Evolutionary conservation across 2,113 vertebrate genomes (phyloP), one percentile per base, ranked within the genome.

Genomic region (Numenius arquata): DNA sequence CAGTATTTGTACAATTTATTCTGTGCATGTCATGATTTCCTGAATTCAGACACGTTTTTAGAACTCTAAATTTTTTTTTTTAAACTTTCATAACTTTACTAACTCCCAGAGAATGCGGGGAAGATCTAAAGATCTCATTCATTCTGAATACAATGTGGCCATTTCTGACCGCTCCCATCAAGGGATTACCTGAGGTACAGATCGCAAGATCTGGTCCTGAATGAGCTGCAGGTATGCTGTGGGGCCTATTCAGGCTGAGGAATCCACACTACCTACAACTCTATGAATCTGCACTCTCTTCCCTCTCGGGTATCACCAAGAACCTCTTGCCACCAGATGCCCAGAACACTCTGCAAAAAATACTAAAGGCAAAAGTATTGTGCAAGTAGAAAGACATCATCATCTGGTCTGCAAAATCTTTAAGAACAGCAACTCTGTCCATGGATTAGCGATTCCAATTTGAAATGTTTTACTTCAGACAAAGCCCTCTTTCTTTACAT

Each of bases 101-200:
- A 77, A 12, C 16, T 12, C 14, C 8, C 2, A 1, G 6, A 7
- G 20, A 32, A n/a, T 3, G 17, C 11, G 36, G 29, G 26, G 5
- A 56, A 78, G 12, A n/a, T 34, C 9, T 38, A n/a, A 65, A 68
- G 41, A 34, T 27, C 29, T n/a, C 2, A 0, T 16, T 48, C 25
- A 27, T 48, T 50, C 16, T 62, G 19, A 89, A 74, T 16, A 56
- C 11, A 26, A 36, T 2, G 16, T 9, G 34, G 26, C 22, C 15
- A 9, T 38, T 63, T 26, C 40, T 21, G 30, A 65, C 29, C 34
- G 38, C 9, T 26, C 6, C 47, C 25, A 32, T 22, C 8, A 36
- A 29, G 13, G 36, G 34, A 40, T 38, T 32, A 47, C 59, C 27
- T 10, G 20, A 78, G 17, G 34, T 38, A 30, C 36, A 65, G 8